phyloP scores from a whole-genome alignment of 1,140 invertebrate genomes.

The Bradysia coprophila region DNA sequence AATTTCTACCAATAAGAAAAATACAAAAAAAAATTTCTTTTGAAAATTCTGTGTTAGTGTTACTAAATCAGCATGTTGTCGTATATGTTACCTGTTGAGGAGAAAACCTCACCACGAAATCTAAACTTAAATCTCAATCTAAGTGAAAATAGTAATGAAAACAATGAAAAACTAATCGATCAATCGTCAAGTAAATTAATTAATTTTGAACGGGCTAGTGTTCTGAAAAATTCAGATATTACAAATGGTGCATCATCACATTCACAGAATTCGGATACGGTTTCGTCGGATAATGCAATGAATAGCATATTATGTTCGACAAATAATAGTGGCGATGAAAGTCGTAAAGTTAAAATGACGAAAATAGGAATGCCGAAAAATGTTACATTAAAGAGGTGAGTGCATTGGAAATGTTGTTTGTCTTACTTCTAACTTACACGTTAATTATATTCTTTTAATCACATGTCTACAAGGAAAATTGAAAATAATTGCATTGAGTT shows the following conservation, averaged over 20 bases:
- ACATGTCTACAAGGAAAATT: too few species aligned
- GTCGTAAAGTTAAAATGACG: neutral
- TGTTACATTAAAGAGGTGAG: neutral
- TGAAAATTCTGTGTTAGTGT: too few species aligned
- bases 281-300: neutral
- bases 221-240: neutral
- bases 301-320: too few species aligned
- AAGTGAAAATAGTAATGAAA: neutral
- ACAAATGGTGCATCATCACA: neutral
- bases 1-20: too few species aligned
- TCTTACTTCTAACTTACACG: too few species aligned
- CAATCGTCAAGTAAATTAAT: neutral
- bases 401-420: neutral
- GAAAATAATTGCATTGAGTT: too few species aligned
- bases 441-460: too few species aligned
- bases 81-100: conserved; percentile 2
- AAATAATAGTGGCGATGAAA: too few species aligned
- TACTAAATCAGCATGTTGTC: conserved; percentile 1
- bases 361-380: neutral
- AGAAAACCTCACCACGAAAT: neutral
- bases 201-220: conserved; percentile 1
- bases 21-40: too few species aligned
- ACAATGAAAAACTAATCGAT: neutral
- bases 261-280: neutral
- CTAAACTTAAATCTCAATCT: neutral